Evolutionary conservation across 2,113 vertebrate genomes (phyloP).

Genomic region (Pteropus alecto): DNA sequence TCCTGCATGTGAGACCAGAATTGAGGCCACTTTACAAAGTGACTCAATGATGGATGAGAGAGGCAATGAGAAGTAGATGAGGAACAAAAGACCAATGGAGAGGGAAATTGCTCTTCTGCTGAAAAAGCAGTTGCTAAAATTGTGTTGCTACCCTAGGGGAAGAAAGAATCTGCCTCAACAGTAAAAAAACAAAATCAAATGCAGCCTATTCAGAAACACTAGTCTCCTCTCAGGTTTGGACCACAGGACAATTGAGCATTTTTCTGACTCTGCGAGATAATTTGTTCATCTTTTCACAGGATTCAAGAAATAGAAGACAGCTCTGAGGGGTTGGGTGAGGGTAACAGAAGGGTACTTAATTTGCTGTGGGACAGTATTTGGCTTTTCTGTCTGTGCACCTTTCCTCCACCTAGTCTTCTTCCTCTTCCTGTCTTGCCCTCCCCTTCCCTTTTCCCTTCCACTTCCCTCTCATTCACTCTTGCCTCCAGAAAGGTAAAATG

Average conservation of each 20-base stretch:
- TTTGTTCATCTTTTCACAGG: background rate
- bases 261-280: background rate
- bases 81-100: background rate
- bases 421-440: background rate
- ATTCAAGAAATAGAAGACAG: background rate
- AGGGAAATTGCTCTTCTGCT: background rate
- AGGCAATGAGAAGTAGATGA: background rate
- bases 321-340: background rate
- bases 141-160: accelerated
- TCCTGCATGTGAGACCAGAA: background rate
- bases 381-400: background rate
- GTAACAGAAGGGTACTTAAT: background rate
- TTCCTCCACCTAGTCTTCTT: background rate
- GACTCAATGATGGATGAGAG: background rate
- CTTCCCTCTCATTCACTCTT: background rate
- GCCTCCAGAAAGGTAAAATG: background rate
- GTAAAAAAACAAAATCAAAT: background rate
- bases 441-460: background rate
- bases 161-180: background rate
- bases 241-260: background rate
- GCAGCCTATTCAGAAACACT: background rate
- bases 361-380: background rate
- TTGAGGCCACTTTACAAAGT: background rate
- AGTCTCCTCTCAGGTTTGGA: background rate
- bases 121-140: background rate